Conservation (phyloP, 2,113 vertebrate genomes). For the Alligator sinensis region DNA sequence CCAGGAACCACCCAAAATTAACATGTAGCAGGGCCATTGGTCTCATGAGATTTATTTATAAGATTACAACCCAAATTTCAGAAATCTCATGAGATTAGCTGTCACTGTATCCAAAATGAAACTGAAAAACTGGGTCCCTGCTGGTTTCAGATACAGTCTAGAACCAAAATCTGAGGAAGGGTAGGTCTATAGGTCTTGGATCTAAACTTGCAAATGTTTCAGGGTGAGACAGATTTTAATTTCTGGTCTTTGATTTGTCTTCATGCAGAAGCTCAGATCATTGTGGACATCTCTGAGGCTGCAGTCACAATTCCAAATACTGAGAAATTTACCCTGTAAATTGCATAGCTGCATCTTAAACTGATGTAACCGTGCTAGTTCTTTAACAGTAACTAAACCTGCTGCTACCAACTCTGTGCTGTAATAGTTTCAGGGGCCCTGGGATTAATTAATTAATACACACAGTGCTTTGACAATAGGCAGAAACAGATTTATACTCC, state of each 20-base stretch:
- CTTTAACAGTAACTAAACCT: accelerated
- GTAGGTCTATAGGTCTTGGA: neutral
- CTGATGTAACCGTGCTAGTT: accelerated
- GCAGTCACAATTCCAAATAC: neutral
- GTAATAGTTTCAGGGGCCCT: no score
- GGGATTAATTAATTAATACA: no score
- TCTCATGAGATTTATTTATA: neutral
- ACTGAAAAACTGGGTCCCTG: neutral
- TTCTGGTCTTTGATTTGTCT: neutral
- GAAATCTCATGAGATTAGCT: neutral
- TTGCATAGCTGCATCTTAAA: neutral
- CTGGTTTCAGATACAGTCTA: neutral
- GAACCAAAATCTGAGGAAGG: neutral
- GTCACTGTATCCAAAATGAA: neutral
- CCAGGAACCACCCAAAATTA: no score
- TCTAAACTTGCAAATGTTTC: neutral
- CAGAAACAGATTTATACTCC: neutral
- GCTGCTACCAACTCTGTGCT: neutral
- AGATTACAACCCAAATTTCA: neutral
- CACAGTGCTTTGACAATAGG: neutral
- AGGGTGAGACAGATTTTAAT: neutral
- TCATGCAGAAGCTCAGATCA: neutral
- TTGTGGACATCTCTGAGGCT: neutral
- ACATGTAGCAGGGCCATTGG: no score
- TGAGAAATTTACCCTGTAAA: neutral